Evolutionary conservation across 1,140 invertebrate genomes (phyloP).

Genomic region (Hycleus cichorii): DNA sequence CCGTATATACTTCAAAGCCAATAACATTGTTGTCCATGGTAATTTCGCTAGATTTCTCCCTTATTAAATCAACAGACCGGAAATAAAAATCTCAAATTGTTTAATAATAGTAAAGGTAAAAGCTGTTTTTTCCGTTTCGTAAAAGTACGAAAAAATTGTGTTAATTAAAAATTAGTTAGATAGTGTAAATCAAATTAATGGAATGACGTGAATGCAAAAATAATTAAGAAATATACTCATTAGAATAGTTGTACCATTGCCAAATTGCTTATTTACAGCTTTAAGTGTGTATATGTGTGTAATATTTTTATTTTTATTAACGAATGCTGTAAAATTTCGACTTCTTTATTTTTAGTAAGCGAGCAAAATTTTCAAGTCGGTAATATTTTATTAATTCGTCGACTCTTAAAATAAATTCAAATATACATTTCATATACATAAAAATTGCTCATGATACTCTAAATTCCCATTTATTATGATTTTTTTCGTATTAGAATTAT

Average conservation of each 20-base stretch:
- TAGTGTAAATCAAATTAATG: conserved; percentile 9
- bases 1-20: too few relatives aligned
- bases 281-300: not conserved
- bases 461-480: not conserved
- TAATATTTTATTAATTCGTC: conserved; percentile 16
- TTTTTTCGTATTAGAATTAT: conserved; percentile 2
- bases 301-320: conserved; percentile 16
- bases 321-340: conserved; percentile 12
- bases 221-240: conserved; percentile 25
- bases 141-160: not conserved
- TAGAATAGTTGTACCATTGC: conserved; percentile 19
- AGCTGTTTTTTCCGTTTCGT: too few relatives aligned
- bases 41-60: too few relatives aligned
- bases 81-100: too few relatives aligned
- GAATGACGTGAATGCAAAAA: conserved; percentile 16
- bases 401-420: conserved; percentile 8
- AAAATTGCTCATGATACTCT: not conserved
- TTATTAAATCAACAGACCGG: too few relatives aligned
- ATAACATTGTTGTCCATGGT: too few relatives aligned
- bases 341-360: conserved; percentile 16
- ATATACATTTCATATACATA: not conserved
- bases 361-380: conserved; percentile 11
- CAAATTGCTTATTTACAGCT: conserved; percentile 23
- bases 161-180: conserved; percentile 14
- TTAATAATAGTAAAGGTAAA: too few relatives aligned